Evolutionary conservation across 1,140 invertebrate species (phyloP), one percentile per base, ranked within the genome.

Genomic region (Temnothorax longispinosus): DNA sequence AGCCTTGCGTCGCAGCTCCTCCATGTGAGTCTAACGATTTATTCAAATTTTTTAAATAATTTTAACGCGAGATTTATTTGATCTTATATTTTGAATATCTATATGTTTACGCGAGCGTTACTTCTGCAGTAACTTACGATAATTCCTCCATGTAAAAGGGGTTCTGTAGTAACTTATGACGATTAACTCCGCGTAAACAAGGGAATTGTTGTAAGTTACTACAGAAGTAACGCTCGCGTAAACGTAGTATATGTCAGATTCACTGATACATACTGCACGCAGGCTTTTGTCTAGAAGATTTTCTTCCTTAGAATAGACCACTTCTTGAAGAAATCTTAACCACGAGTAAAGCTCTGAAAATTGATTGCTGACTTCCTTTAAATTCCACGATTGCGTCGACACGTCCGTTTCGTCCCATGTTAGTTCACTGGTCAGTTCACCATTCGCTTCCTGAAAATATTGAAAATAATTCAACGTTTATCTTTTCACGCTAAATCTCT

Each of bases 271-370:
- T 95, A 97, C 97, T 95, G 96, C 96, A 94, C 97, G 96, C 92
- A 97, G 95, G 89, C 96, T 96, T 94, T 96, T 96, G 91, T 97
- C 97, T 71, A 96, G 95, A 85, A 97, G 93, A 94, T 97, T 97
- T 93, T 97, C 97, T 90, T 97, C 97, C 95, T 97, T 97, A 89
- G 96, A 97, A 94, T 97, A 97, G 89, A 97, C 96, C 91, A 97
- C 96, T 94, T 97, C 97, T 92, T 98, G 97, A 89, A 98, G 97
- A 93, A 97, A 96, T 91, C 96, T 97, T 77, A 98, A 96, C 97
- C 97, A 98, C 91, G 97, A 97, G 95, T 97, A 97, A 71, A 98
- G 96, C 93, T 98, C 97, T 60, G 96, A 97, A 95, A 98, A 98
- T 95, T 98, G 97, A 72, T 97, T 96, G 87, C 97, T 96, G 88